phyloP scores from a whole-genome alignment of 2,113 vertebrate species.

The Plotosus lineatus region DNA sequence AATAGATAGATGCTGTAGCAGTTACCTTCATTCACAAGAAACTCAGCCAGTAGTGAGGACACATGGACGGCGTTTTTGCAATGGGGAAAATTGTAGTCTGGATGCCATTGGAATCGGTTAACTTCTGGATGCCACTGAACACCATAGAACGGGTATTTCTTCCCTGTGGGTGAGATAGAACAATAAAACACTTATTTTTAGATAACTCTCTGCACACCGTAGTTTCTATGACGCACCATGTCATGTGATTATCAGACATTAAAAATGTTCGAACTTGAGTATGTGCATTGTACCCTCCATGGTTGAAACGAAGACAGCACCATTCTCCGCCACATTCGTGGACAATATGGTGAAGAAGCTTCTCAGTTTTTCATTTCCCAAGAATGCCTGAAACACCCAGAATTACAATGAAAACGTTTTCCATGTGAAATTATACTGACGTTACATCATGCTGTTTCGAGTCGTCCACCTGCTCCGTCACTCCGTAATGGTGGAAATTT shows the following conservation, averaged over 20 bases:
- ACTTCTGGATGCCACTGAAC: slow-evolving; percentile 84
- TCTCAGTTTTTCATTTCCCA: slow-evolving; percentile 63
- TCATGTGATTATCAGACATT: not conserved
- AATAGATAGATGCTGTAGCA: not conserved
- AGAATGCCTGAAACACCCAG: slow-evolving; percentile 61
- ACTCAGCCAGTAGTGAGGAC: slow-evolving; percentile 70
- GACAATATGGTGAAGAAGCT: slow-evolving; percentile 75
- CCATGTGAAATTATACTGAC: not conserved
- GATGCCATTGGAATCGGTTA: slow-evolving; percentile 76
- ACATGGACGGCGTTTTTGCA: slow-evolving; percentile 69
- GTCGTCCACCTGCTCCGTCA: slow-evolving; percentile 66
- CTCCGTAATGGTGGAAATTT: slow-evolving; percentile 77
- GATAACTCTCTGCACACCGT: not conserved
- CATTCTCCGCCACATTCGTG: slow-evolving; percentile 70
- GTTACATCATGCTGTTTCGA: not conserved
- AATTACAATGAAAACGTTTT: not conserved
- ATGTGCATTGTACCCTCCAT: slow-evolving; percentile 71
- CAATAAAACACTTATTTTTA: not conserved
- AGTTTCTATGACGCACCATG: not conserved
- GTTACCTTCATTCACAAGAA: slow-evolving; percentile 78
- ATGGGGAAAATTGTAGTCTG: slow-evolving; percentile 66
- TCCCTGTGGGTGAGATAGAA: slow-evolving; percentile 57
- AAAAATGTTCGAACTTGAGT: not conserved
- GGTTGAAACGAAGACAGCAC: slow-evolving; percentile 74
- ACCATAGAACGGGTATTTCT: slow-evolving; percentile 75